Conservation (phyloP, 2,888 invertebrate species). For the Standfussiana lucernea region DNA sequence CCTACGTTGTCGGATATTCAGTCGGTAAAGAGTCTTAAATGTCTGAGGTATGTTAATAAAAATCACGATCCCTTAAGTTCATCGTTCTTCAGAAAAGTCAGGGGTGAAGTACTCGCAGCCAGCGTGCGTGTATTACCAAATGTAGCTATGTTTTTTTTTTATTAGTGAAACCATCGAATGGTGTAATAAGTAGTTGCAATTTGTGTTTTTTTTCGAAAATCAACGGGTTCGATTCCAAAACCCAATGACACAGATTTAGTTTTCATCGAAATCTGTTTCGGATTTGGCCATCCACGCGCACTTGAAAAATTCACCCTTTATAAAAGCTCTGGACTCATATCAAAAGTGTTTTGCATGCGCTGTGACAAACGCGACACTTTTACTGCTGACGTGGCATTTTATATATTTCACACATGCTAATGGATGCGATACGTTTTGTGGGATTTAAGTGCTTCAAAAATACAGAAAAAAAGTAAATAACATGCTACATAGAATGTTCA, state of each 20-base stretch:
- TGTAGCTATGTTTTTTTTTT: too few relatives aligned
- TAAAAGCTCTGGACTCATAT: constrained; percentile 22
- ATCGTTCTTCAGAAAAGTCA: background rate
- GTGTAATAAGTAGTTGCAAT: too few relatives aligned
- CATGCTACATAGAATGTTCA: background rate
- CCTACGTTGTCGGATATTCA: background rate
- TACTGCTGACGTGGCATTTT: background rate
- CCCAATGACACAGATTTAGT: too few relatives aligned
- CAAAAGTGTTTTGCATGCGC: constrained; percentile 34
- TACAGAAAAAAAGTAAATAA: background rate
- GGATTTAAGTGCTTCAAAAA: background rate
- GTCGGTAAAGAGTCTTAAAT: background rate
- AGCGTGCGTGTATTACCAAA: too few relatives aligned
- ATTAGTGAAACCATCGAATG: too few relatives aligned
- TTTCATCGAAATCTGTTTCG: background rate
- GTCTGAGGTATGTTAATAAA: background rate
- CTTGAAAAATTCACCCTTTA: background rate
- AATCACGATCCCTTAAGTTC: background rate
- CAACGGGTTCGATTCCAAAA: too few relatives aligned
- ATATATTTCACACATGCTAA: constrained; percentile 8
- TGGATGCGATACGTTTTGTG: constrained; percentile 7
- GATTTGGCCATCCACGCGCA: background rate
- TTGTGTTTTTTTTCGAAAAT: too few relatives aligned
- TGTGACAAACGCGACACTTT: constrained; percentile 25
- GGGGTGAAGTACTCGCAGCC: background rate